Evolutionary conservation across 2,797 vertebrate species (phyloP).

Genomic region (Halcyon badia): DNA sequence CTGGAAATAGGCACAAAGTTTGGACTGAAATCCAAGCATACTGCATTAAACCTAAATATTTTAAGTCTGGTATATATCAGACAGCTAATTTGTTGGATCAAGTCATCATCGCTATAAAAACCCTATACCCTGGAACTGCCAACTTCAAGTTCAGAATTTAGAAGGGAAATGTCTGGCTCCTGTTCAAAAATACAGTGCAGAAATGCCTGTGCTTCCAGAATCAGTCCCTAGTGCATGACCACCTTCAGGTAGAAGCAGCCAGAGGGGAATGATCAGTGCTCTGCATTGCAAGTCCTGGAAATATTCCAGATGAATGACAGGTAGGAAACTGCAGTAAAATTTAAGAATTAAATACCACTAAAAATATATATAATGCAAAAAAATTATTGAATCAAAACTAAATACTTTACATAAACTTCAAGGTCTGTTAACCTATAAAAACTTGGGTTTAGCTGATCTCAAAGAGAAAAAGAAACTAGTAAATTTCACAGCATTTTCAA

Average conservation of each 20-base stretch:
- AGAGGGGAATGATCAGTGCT: constrained; percentile 9
- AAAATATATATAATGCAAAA: constrained; percentile 3
- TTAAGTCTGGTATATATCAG: constrained; percentile 66
- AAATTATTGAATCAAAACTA: constrained; percentile 4
- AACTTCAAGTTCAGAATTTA: constrained; percentile 48
- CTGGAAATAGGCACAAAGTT: constrained; percentile 46
- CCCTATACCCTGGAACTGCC: constrained; percentile 42
- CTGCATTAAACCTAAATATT: constrained; percentile 72
- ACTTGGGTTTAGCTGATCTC: not conserved
- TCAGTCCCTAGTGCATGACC: constrained; percentile 39
- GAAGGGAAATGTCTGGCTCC: constrained; percentile 35
- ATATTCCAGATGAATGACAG: not conserved
- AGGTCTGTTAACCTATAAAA: constrained; percentile 2
- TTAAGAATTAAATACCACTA: not conserved
- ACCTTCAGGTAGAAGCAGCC: constrained; percentile 44
- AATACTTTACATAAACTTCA: not conserved
- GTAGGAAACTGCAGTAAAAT: constrained; percentile 31
- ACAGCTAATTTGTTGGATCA: constrained; percentile 70
- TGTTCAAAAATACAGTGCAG: not conserved
- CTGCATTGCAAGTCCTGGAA: constrained; percentile 53
- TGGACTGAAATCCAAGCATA: constrained; percentile 64
- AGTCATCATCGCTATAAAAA: constrained; percentile 55
- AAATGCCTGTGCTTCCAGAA: constrained; percentile 24
- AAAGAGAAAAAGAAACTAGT: not conserved
- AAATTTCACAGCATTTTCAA: not conserved